Conservation (phyloP, 1,140 invertebrate genomes). For the Drosophila littoralis region DNA sequence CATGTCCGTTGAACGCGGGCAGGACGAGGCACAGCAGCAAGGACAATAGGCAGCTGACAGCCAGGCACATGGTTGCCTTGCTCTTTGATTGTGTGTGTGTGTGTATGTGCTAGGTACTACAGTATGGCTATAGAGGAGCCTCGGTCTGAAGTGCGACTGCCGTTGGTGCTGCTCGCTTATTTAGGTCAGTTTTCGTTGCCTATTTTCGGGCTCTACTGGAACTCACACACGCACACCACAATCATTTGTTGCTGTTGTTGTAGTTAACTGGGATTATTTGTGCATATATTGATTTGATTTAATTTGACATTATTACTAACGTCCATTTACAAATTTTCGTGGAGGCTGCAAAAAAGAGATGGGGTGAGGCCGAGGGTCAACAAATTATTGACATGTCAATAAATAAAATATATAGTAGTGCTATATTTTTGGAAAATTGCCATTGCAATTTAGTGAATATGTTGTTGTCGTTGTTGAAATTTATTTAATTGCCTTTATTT, state of each 20-base stretch:
- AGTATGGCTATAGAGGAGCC: slow-evolving; percentile 2
- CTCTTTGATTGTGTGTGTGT: slow-evolving; percentile 33
- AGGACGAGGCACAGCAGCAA: slow-evolving; percentile 63
- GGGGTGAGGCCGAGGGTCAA: slow-evolving; percentile 2
- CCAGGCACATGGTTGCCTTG: slow-evolving; percentile 60
- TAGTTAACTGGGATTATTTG: slow-evolving; percentile 35
- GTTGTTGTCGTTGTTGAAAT: slow-evolving; percentile 49
- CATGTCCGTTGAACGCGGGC: slow-evolving; percentile 57
- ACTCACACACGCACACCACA: slow-evolving; percentile 32
- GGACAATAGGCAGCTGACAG: slow-evolving; percentile 48
- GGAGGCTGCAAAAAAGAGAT: slow-evolving; percentile 24
- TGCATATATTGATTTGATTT: slow-evolving; percentile 54
- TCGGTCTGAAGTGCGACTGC: slow-evolving; percentile 16
- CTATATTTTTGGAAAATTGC: slow-evolving; percentile 53
- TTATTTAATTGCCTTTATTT: slow-evolving; percentile 80
- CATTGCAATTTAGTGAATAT: slow-evolving; percentile 19
- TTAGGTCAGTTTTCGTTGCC: slow-evolving; percentile 34
- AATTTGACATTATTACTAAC: slow-evolving; percentile 43
- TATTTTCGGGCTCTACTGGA: slow-evolving; percentile 31
- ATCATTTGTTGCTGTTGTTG: slow-evolving; percentile 37
- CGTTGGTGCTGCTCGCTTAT: slow-evolving; percentile 13
- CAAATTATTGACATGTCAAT: slow-evolving; percentile 71
- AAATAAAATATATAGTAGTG: slow-evolving; percentile 54
- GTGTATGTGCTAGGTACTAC: slow-evolving; percentile 12
- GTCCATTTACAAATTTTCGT: slow-evolving; percentile 36